Evolutionary conservation across 2,113 vertebrate species (phyloP).

Genomic region (Antechinus stuartii): DNA sequence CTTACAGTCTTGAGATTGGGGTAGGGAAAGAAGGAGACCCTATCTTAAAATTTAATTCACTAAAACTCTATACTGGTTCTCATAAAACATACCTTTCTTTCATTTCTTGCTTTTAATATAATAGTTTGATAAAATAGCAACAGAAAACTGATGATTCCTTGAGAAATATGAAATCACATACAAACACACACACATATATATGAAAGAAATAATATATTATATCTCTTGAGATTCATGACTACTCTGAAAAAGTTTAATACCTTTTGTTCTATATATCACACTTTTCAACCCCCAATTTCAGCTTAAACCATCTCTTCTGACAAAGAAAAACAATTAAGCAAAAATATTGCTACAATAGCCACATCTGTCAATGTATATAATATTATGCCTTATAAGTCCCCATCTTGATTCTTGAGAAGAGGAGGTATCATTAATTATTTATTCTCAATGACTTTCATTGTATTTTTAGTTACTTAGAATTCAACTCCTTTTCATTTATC

Average conservation of each 20-base stretch:
- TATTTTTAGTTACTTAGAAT: background rate
- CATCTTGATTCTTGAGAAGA: background rate
- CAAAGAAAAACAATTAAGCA: background rate
- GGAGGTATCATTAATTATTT: background rate
- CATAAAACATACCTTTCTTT: background rate
- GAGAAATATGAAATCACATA: background rate
- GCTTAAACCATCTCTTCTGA: background rate
- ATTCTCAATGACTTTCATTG: background rate
- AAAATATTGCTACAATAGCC: background rate
- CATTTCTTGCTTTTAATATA: constrained; percentile 13
- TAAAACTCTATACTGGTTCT: constrained; percentile 24
- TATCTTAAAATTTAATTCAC: constrained; percentile 34
- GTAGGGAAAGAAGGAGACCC: background rate
- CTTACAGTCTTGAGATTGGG: background rate
- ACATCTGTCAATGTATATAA: background rate
- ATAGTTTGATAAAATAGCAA: constrained; percentile 4
- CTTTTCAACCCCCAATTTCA: background rate
- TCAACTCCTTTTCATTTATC: background rate
- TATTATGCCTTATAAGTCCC: background rate
- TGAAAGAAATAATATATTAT: constrained; percentile 23
- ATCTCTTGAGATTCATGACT: background rate
- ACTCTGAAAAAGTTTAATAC: background rate
- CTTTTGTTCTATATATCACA: background rate
- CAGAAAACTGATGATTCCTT: constrained; percentile 25
- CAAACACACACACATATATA: constrained; percentile 7